Evolutionary conservation across 2,797 vertebrate species (phyloP).

Genomic region (Sarcoramphus papa): DNA sequence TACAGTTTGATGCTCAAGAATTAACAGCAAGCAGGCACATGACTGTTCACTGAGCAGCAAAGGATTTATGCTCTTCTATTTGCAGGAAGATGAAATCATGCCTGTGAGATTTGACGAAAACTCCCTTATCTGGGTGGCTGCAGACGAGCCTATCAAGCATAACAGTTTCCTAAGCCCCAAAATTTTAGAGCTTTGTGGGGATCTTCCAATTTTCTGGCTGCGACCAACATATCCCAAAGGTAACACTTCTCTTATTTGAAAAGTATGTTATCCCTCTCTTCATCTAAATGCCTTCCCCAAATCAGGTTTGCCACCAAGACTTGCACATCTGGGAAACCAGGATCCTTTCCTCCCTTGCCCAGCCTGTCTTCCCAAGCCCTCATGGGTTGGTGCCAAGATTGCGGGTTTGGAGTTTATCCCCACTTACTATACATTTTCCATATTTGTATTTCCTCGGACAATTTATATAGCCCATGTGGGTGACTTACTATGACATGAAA

Average conservation of each 20-base stretch:
- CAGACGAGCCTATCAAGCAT: conserved; percentile 85
- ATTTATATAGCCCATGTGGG: not conserved
- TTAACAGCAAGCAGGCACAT: not conserved
- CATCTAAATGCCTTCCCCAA: not conserved
- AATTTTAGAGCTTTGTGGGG: conserved; percentile 84
- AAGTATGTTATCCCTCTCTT: not conserved
- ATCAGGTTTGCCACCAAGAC: not conserved
- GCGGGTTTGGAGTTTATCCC: not conserved
- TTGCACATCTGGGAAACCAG: not conserved
- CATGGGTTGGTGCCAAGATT: not conserved
- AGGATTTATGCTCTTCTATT: conserved; percentile 49
- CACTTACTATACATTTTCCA: not conserved
- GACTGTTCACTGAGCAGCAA: conserved; percentile 4
- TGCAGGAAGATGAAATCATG: conserved; percentile 88
- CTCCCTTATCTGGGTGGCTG: conserved; percentile 86
- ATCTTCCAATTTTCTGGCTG: conserved; percentile 91
- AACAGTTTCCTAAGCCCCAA: conserved; percentile 85
- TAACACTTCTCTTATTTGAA: conserved; percentile 52
- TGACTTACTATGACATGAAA: not conserved
- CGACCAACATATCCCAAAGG: conserved; percentile 84
- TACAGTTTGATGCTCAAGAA: conserved; percentile 12
- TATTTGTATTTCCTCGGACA: not conserved
- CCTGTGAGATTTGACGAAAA: conserved; percentile 87
- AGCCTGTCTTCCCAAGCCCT: not conserved
- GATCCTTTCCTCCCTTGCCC: not conserved